Evolutionary conservation across 2,797 vertebrate species (phyloP).

Genomic region (Chromobotia macracanthus): DNA sequence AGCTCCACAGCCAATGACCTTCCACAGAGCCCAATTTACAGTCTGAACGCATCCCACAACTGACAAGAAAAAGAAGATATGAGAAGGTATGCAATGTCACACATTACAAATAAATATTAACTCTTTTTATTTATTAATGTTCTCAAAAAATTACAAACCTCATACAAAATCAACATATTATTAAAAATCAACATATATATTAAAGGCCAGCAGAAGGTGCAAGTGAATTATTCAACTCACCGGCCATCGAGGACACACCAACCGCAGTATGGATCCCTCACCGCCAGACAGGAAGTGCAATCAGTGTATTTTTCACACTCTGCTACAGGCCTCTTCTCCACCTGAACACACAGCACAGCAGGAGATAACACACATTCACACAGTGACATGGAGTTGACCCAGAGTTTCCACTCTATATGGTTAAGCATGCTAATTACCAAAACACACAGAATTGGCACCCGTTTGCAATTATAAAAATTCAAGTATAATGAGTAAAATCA

Average conservation of each 20-base stretch:
- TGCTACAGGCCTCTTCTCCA: constrained; percentile 88
- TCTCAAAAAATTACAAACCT: neutral
- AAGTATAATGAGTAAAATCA: neutral
- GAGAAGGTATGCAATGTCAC: neutral
- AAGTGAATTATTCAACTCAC: constrained; percentile 71
- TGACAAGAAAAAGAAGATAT: constrained; percentile 55
- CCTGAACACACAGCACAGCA: constrained; percentile 68
- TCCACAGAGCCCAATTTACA: constrained; percentile 80
- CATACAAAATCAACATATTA: too few relatives aligned
- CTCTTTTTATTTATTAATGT: too few relatives aligned
- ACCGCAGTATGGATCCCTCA: constrained; percentile 91
- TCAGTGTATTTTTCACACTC: constrained; percentile 87
- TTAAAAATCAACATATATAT: too few relatives aligned
- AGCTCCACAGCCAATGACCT: constrained; percentile 94
- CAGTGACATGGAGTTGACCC: constrained; percentile 2
- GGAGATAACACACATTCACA: constrained; percentile 33
- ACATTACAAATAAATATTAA: neutral
- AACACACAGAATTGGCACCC: neutral
- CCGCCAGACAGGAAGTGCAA: constrained; percentile 87
- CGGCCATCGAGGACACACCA: constrained; percentile 95
- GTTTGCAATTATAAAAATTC: neutral
- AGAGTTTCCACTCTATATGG: neutral
- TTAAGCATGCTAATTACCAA: neutral
- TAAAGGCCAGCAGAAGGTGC: neutral
- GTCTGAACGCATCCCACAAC: constrained; percentile 86